Conservation (phyloP, 2,888 invertebrate species). For the Cryptus viduatorius region DNA sequence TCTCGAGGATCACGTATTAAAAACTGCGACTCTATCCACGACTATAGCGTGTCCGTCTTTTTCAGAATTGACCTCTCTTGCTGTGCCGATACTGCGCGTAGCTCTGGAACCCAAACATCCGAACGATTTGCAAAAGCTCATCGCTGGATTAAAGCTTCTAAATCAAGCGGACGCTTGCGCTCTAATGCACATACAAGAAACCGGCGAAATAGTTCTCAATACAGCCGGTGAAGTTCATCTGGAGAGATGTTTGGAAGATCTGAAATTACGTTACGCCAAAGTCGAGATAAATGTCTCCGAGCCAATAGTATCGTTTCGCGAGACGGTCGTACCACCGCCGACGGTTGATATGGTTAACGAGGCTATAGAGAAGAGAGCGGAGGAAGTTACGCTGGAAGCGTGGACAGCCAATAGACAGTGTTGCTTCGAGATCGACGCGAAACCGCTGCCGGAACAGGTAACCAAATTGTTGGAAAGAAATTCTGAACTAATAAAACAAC, state of each 20-base stretch:
- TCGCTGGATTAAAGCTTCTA: conserved; percentile 92
- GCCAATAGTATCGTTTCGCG: conserved; percentile 98
- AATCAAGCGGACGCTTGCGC: conserved; percentile 98
- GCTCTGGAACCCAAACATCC: conserved; percentile 95
- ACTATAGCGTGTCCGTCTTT: conserved; percentile 94
- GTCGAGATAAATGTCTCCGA: conserved; percentile 95
- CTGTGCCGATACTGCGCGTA: conserved; percentile 96
- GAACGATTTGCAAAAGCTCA: conserved; percentile 90
- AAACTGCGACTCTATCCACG: conserved; percentile 95
- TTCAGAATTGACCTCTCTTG: conserved; percentile 91
- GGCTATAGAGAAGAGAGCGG: conserved; percentile 89
- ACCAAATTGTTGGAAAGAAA: conserved; percentile 91
- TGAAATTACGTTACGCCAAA: conserved; percentile 93
- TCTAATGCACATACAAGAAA: conserved; percentile 94
- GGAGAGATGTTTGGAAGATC: conserved; percentile 97
- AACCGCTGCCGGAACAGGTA: conserved; percentile 91
- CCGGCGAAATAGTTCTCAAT: conserved; percentile 97
- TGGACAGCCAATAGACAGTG: conserved; percentile 91
- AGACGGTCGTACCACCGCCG: conserved; percentile 94
- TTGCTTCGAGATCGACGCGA: conserved; percentile 90
- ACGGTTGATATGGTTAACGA: conserved; percentile 95
- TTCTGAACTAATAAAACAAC: conserved; percentile 89
- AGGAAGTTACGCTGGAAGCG: conserved; percentile 81
- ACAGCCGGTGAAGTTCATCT: conserved; percentile 99
- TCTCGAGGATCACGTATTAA: conserved; percentile 92